Evolutionary conservation across 2,888 invertebrate genomes (phyloP).

Genomic region (Disparrhopalites patrizii): DNA sequence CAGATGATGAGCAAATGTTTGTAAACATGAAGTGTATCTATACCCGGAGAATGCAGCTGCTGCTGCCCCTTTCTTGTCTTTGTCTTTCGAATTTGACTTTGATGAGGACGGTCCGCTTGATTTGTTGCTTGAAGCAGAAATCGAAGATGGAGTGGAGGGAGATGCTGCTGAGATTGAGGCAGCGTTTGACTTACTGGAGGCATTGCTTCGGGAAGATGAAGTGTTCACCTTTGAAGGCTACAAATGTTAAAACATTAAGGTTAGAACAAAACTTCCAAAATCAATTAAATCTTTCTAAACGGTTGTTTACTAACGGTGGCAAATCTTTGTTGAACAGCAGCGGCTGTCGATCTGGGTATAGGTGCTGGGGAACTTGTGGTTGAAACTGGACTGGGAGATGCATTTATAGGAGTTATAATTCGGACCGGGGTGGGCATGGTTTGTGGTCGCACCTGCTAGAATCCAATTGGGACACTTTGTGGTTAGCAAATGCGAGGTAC

Average conservation of each 20-base stretch:
- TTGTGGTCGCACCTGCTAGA: slow-evolving; percentile 42
- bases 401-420: slow-evolving; percentile 45
- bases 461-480: too few species aligned
- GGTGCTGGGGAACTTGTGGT: slow-evolving; percentile 31
- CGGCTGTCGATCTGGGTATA: slow-evolving; percentile 54
- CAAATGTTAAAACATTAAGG: slow-evolving; percentile 21
- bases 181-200: slow-evolving; percentile 10
- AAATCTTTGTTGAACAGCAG: slow-evolving; percentile 58
- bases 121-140: slow-evolving; percentile 32
- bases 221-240: slow-evolving; percentile 41
- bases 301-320: slow-evolving; percentile 52
- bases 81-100: slow-evolving; percentile 67
- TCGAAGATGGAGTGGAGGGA: slow-evolving; percentile 19
- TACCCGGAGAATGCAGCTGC: slow-evolving; percentile 56
- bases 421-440: slow-evolving; percentile 43
- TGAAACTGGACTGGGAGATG: slow-evolving; percentile 32
- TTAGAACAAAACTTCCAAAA: neutral
- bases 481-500: too few species aligned
- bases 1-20: too few species aligned
- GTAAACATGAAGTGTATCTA: too few species aligned
- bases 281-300: neutral
- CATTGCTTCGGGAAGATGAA: slow-evolving; percentile 33
- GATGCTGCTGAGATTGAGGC: neutral
- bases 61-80: slow-evolving; percentile 62
- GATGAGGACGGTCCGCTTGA: slow-evolving; percentile 48